Evolutionary conservation across 2,113 vertebrate species (phyloP), one percentile per base, ranked within the genome.

Genomic region (Malurus elegans): DNA sequence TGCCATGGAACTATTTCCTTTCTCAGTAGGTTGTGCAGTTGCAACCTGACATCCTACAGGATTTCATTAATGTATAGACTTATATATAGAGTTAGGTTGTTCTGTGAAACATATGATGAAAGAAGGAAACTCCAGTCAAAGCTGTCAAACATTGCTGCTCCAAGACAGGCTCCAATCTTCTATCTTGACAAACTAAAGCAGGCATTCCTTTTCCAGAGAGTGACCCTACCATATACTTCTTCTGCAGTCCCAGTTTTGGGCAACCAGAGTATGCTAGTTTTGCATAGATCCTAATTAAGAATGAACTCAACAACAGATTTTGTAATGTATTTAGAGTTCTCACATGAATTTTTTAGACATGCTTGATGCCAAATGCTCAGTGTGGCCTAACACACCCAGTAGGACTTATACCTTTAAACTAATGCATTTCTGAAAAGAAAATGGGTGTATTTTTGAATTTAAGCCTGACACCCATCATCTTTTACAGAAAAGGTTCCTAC

Each of bases 51-150:
- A 47, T 54, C 32, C 31, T 70, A 62, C 53, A 92, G 36, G 48
- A 85, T 87, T 92, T 89, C 78, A 75, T 65, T 87, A 65, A 11
- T 38, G 10, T 26, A 34, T 1, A 24, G 21, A 65, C 25, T 81
- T 69, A 38, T 50, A 23, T 36, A 31, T 1, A 29, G 21, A 65
- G n/a, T 50, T 65, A 75, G 51, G 42, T 50, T 69, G 53, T 21
- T 79, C 62, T 60, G 5, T 61, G 18, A 95, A 92, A 93, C 58
- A 61, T 34, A 50, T 69, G 62, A 93, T 42, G 56, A 58, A 93
- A 93, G 23, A 73, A 69, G 58, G 28, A 79, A 95, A 90, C 8
- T 72, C 50, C 69, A 95, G 31, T 71, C 81, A 90, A 95, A 92
- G 6, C 15, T 73, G 31, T 80, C 81, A 91, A 69, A 83, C 14